Base-by-base conservation (phyloP, 2,888 invertebrate genomes). In the Morpho helenor region DNA sequence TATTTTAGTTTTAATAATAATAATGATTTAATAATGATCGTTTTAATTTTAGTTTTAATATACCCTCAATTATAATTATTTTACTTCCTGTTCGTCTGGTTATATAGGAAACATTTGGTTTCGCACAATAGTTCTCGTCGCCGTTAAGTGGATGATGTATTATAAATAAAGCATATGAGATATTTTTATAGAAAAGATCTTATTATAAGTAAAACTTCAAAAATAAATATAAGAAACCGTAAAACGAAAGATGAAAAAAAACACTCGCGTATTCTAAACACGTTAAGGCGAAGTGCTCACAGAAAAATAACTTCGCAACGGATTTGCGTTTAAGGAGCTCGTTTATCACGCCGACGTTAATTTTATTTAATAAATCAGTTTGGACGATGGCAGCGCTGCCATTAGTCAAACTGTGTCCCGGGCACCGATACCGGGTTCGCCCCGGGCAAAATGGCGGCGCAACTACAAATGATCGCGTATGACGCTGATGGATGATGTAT, bases 331-430 rank as follows among this genome's bases (percentile, higher is more conserved):
- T 74, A 75, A 76, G 78, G 71, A 69, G 73, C 68, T 80, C 80
- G 80, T 84, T 83, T 80, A 79, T 85, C 81, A 82, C 66, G 67
- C 59, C 66, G 73, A 79, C 75, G 77, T 77, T 82, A 84, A 86
- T 87, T 86, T 72, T 84, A 84, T 87, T 87, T 80, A 85, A 87
- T 87, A 87, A 87, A 86, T 85, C 86, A 78, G 80, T 75, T 78
- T 68, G 76, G 74, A 74, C 71, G 54, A 48, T 42, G 77, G 75
- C 78, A 76, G 71, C 72, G 74, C 73, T 72, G 74, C 79, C 80
- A 87, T 87, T 85, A 85, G 76, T 85, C 84, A 83, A 59, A 78
- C 77, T 39, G 49, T 49, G 61, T 68, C 69, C 70, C 69, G 73
- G 74, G 78, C 75, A 74, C 73, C 76, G 74, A 79, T 78, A 76